These are phyloP conservation scores for Hoplostethus atlanticus DNA, from an alignment of 2,797 vertebrate species.

Conservation along the genomic window DNA sequence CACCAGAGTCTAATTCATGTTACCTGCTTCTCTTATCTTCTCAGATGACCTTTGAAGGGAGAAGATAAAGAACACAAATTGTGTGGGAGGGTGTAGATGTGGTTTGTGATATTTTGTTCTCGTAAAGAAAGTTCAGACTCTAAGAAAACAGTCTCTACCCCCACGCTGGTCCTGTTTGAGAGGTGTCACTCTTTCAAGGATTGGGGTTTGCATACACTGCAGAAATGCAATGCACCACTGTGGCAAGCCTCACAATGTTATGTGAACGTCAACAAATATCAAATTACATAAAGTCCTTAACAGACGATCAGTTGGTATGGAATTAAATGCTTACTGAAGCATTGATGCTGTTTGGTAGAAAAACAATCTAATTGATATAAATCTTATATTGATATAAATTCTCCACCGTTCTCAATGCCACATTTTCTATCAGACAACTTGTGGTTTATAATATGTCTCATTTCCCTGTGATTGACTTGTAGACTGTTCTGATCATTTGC, in stretches of 20 bases:
- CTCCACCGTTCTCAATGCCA: not conserved
- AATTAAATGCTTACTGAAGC: not conserved
- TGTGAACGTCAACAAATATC: slow-evolving; percentile 66
- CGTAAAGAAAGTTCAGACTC: slow-evolving; percentile 83
- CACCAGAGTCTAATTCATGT: slow-evolving; percentile 71
- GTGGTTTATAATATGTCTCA: not conserved
- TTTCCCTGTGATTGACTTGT: not conserved
- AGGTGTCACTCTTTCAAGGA: slow-evolving; percentile 80
- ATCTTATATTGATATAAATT: not conserved
- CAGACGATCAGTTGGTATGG: slow-evolving; percentile 42
- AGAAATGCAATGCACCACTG: slow-evolving; percentile 65
- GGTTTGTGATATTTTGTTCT: slow-evolving; percentile 92
- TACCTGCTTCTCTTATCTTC: slow-evolving; percentile 82
- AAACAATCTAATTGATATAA: not conserved
- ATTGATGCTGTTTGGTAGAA: not conserved
- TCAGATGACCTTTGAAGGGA: slow-evolving; percentile 94
- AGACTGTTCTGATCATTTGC: not conserved
- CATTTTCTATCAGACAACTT: not conserved
- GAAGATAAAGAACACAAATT: slow-evolving; percentile 84
- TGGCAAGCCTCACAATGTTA: slow-evolving; percentile 44
- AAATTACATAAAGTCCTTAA: slow-evolving; percentile 32
- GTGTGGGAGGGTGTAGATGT: slow-evolving; percentile 92
- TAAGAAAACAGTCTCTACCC: slow-evolving; percentile 77
- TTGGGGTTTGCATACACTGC: slow-evolving; percentile 69
- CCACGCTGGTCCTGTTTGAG: slow-evolving; percentile 74